Conservation (phyloP, 2,888 invertebrate genomes). For the Galeopsomyia nigrocyanea region DNA sequence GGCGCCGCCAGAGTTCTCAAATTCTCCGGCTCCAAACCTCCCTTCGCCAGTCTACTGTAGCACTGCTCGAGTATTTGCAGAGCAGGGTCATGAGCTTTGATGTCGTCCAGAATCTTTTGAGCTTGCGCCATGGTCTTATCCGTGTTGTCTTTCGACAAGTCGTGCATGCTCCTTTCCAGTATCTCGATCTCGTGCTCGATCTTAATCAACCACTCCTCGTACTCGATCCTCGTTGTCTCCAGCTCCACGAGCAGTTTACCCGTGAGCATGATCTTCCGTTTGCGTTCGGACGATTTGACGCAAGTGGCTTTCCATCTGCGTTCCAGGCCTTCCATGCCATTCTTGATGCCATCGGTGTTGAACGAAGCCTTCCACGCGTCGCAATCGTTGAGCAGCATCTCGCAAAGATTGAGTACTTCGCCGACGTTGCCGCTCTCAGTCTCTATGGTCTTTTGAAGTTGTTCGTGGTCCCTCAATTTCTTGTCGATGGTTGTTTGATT, state of each 20-base stretch:
- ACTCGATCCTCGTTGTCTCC: slow-evolving; percentile 71
- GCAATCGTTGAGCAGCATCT: slow-evolving; percentile 81
- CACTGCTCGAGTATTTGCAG: slow-evolving; percentile 77
- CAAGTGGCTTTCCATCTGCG: slow-evolving; percentile 86
- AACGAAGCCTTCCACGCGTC: slow-evolving; percentile 81
- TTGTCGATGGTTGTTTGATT: slow-evolving; percentile 78
- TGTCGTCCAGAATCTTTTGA: slow-evolving; percentile 71
- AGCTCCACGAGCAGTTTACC: slow-evolving; percentile 77
- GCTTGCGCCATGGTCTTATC: slow-evolving; percentile 73
- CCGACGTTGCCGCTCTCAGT: slow-evolving; percentile 83
- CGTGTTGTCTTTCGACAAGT: slow-evolving; percentile 72
- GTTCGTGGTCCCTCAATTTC: slow-evolving; percentile 79
- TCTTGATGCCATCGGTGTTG: slow-evolving; percentile 77
- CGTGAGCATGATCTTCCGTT: slow-evolving; percentile 75
- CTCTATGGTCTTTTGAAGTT: slow-evolving; percentile 82
- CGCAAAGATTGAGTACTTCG: slow-evolving; percentile 84
- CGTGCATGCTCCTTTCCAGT: slow-evolving; percentile 75
- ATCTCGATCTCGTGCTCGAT: slow-evolving; percentile 75
- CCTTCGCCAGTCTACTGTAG: slow-evolving; percentile 78
- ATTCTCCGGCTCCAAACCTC: slow-evolving; percentile 79
- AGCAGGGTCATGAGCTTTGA: slow-evolving; percentile 73
- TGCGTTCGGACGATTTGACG: slow-evolving; percentile 79
- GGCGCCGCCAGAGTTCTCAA: slow-evolving; percentile 75
- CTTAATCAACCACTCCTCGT: slow-evolving; percentile 75
- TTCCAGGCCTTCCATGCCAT: slow-evolving; percentile 80